A percentile compares a stretch with the other conserved stretches of the same genome.
Evolutionary conservation across 2,888 invertebrate species (phyloP).

Genomic region (Chrysolina oricalcia): DNA sequence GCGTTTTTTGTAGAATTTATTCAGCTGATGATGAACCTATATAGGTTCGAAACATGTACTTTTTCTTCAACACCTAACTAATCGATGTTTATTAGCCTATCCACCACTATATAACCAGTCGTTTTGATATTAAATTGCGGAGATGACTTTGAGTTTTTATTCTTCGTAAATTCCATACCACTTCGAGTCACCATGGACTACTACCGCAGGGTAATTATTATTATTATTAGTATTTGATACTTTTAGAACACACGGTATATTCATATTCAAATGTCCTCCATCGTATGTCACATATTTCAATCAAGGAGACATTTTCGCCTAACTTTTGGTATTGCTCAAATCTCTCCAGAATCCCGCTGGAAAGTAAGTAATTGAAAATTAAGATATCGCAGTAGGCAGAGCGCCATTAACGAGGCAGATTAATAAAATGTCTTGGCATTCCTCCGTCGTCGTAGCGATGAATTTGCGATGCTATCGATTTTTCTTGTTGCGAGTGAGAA

Average conservation of each 20-base stretch:
- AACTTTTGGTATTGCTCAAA: neutral
- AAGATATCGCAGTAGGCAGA: slow-evolving; percentile 31
- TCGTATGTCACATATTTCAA: slow-evolving; percentile 2
- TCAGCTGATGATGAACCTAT: too few relatives aligned
- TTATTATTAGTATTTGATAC: too few relatives aligned
- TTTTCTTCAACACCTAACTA: too few relatives aligned
- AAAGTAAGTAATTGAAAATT: slow-evolving; percentile 39
- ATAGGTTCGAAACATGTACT: too few relatives aligned
- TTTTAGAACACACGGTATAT: neutral
- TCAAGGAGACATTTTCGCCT: neutral
- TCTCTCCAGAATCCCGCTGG: slow-evolving; percentile 10
- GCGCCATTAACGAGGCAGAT: slow-evolving; percentile 31
- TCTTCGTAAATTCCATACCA: too few relatives aligned
- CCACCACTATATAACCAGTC: too few relatives aligned
- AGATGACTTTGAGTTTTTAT: too few relatives aligned
- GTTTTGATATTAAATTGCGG: too few relatives aligned
- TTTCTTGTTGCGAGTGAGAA: slow-evolving; percentile 53
- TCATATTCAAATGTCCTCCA: neutral
- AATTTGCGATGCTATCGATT: slow-evolving; percentile 51
- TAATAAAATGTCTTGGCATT: slow-evolving; percentile 33
- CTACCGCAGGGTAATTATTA: too few relatives aligned
- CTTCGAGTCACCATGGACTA: too few relatives aligned
- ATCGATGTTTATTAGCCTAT: too few relatives aligned
- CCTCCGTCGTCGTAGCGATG: slow-evolving; percentile 31
- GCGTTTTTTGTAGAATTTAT: too few relatives aligned